These are phyloP conservation scores for Philaenus spumarius DNA, from an alignment of 1,140 invertebrate genomes.

Conservation along the genomic window DNA sequence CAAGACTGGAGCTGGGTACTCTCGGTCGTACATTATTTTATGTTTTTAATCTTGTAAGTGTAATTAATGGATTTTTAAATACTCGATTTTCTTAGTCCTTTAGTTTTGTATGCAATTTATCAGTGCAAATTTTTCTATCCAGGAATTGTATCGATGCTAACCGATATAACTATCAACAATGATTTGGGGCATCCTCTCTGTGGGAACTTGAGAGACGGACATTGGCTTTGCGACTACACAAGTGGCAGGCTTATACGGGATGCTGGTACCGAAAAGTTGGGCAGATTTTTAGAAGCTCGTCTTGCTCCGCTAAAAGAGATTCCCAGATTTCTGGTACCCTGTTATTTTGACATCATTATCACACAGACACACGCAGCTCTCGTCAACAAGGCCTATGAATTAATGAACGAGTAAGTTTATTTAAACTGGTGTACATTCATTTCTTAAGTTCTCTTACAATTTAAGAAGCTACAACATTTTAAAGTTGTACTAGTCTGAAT, in stretches of 20 bases:
- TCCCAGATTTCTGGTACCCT: constrained; percentile 87
- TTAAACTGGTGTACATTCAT: too few species aligned
- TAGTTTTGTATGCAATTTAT: too few species aligned
- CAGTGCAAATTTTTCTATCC: constrained; percentile 24
- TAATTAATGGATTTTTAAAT: too few species aligned
- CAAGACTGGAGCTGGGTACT: too few species aligned
- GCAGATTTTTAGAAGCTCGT: constrained; percentile 54
- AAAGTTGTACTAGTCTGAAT: too few species aligned
- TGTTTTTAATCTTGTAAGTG: too few species aligned
- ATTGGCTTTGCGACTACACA: constrained; percentile 90
- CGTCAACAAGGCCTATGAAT: constrained; percentile 51
- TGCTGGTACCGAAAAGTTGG: constrained; percentile 52
- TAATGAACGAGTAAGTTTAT: constrained; percentile 53
- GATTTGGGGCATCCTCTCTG: constrained; percentile 96
- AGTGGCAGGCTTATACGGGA: constrained; percentile 59
- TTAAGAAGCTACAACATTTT: too few species aligned
- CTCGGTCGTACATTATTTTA: too few species aligned
- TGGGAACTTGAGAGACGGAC: constrained; percentile 83
- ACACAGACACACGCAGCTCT: constrained; percentile 65
- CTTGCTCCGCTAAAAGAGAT: constrained; percentile 65
- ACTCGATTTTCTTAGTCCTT: too few species aligned
- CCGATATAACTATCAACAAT: constrained; percentile 72
- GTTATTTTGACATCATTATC: constrained; percentile 85
- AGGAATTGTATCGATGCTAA: constrained; percentile 72
- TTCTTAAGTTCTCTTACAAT: too few species aligned